Percentiles rank a stretch among this genome's conserved stretches.
phyloP scores from a whole-genome alignment of 2,797 vertebrate species.

The Tapera naevia region DNA sequence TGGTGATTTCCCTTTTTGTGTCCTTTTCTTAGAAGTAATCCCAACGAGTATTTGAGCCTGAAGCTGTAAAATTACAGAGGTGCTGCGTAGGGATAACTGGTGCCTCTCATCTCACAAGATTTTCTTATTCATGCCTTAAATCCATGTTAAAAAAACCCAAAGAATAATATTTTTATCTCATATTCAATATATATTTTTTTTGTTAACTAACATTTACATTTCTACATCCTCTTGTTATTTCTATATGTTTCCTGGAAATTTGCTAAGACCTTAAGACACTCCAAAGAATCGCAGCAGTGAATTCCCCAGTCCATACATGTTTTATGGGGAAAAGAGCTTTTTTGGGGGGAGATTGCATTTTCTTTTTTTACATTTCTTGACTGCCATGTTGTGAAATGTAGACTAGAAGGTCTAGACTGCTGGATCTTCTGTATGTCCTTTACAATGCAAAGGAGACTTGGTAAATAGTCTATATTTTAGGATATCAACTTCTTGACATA shows the following conservation, averaged over 20 bases:
- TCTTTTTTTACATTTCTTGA: neutral
- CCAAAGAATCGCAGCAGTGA: neutral
- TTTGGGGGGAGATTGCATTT: neutral
- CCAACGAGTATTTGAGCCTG: fast-evolving
- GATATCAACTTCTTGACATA: neutral
- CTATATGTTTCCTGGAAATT: neutral
- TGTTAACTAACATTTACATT: neutral
- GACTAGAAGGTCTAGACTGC: neutral
- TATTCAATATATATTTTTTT: neutral
- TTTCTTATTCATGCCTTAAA: neutral
- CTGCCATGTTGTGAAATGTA: neutral
- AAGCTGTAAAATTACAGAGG: neutral
- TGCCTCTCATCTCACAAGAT: neutral
- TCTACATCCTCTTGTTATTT: neutral
- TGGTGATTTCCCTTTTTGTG: neutral
- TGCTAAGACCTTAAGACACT: neutral
- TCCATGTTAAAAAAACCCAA: neutral
- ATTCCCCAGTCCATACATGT: neutral
- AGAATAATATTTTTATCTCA: neutral
- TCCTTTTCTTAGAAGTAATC: neutral
- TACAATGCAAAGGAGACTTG: neutral
- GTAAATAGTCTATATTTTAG: neutral
- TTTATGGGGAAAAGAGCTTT: neutral
- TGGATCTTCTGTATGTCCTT: neutral
- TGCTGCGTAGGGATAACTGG: neutral